phyloP scores from a whole-genome alignment of 2,888 invertebrate species.

The Taphrorychus bicolor region DNA sequence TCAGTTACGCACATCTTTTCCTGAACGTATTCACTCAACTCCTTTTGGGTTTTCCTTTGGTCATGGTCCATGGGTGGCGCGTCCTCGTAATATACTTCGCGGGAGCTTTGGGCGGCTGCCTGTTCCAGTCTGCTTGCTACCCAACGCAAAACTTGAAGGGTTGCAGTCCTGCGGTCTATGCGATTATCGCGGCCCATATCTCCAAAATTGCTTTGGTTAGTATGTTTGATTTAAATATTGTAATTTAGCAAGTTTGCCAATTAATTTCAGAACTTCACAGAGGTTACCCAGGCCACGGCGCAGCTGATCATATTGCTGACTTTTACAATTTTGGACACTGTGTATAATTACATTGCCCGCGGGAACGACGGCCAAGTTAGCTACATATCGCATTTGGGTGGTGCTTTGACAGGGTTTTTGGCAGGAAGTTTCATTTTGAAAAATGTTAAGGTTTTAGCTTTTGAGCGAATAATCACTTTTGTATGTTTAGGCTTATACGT shows the following conservation, averaged over 20 bases:
- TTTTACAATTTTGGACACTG: conserved; percentile 32
- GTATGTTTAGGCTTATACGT: neutral
- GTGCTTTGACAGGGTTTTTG: conserved; percentile 79
- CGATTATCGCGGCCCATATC: conserved; percentile 90
- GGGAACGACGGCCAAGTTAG: conserved; percentile 60
- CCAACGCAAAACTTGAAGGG: conserved; percentile 86
- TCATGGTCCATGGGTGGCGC: conserved; percentile 95
- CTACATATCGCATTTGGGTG: conserved; percentile 81
- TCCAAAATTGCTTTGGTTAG: conserved; percentile 88
- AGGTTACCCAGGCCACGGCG: conserved; percentile 77
- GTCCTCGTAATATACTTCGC: conserved; percentile 83
- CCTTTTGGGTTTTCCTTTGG: conserved; percentile 91
- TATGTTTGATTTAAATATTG: conserved; percentile 21
- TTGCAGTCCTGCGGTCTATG: conserved; percentile 95
- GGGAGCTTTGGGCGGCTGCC: conserved; percentile 85
- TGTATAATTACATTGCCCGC: conserved; percentile 23
- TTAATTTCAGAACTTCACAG: conserved; percentile 82
- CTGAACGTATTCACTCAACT: conserved; percentile 93
- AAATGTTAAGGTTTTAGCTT: conserved; percentile 62
- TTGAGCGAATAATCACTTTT: neutral
- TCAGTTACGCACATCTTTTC: conserved; percentile 85
- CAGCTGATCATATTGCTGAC: conserved; percentile 41
- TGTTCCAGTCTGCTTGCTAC: conserved; percentile 82
- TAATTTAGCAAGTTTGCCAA: too few species aligned
- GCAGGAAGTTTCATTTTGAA: conserved; percentile 69